Evolutionary conservation across 2,888 invertebrate species (phyloP), one percentile per base, ranked within the genome.

Genomic region (Melieria picta): DNA sequence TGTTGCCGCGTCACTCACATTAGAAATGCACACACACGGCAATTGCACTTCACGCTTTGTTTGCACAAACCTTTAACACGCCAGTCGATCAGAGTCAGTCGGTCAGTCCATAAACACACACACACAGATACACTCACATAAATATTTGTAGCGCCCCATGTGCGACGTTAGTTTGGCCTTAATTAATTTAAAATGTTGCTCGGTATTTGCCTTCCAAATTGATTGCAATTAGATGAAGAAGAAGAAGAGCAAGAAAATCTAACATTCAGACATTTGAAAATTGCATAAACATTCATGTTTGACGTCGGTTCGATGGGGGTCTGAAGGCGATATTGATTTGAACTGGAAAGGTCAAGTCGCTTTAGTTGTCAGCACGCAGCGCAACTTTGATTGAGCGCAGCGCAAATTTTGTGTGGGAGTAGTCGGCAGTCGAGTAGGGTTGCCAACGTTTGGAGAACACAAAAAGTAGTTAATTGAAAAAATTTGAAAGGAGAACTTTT

Each of bases 121-220:
- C 30, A 30, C 30, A 30, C 30, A 30, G 3, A 30, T 16, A 16
- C 16, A 16, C 16, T 16, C 30, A 30, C 30, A 30, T 30, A 30
- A 30, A 30, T 30, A 30, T 30, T 30, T 30, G 30, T 30, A 30
- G 30, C 30, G 30, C 30, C 30, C 30, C 30, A 30, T 30, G 30
- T 30, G 30, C 30, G 30, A 30, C 57, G 57, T 66, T 57, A 66
- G 30, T 57, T 16, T 47, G 66, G 66, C 77, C 74, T 76, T 79
- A 80, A 79, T 79, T 79, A 79, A 79, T 76, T 77, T 70, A 69
- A 77, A 77, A 78, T 76, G 77, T 75, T 72, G 76, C 58, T 77
- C 74, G 72, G 70, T 73, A 66, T 72, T 72, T 72, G 72, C 60
- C 45, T 70, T 50, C 16, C 45, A 56, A 66, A 73, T 46, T 63